These are phyloP conservation scores for Eupleurogrammus muticus DNA, from an alignment of 2,797 vertebrate species.

Conservation along the genomic window DNA sequence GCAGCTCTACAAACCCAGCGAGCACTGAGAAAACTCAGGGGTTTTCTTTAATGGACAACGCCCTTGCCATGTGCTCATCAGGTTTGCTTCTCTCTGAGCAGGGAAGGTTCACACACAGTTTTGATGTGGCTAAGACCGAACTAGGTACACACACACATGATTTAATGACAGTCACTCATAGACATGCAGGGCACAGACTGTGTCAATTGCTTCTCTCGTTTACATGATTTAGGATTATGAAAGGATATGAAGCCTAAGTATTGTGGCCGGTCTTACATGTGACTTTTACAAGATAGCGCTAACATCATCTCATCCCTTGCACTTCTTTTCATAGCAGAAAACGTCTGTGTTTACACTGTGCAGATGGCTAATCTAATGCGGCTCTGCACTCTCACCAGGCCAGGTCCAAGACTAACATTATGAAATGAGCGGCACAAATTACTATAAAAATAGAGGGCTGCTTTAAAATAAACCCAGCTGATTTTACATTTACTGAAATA, in stretches of 20 bases:
- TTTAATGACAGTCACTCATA: conserved; percentile 48
- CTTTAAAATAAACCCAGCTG: conserved; percentile 90
- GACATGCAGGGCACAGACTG: conserved; percentile 15
- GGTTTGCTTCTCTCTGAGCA: conserved; percentile 51
- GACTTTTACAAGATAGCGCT: conserved; percentile 65
- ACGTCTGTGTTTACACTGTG: conserved; percentile 83
- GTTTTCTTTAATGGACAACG: conserved; percentile 77
- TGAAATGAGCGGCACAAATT: conserved; percentile 87
- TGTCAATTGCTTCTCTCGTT: conserved; percentile 37
- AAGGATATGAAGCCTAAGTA: conserved; percentile 31
- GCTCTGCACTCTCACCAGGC: conserved; percentile 79
- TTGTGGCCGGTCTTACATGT: conserved; percentile 25
- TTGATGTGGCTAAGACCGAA: conserved; percentile 51
- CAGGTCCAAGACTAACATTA: conserved; percentile 88
- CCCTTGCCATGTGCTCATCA: conserved; percentile 78
- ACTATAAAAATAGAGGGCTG: conserved; percentile 85
- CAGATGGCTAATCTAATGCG: conserved; percentile 83
- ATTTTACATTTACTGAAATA: conserved; percentile 88
- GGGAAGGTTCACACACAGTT: conserved; percentile 48
- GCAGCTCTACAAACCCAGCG: conserved; percentile 78
- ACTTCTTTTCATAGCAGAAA: conserved; percentile 74
- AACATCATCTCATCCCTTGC: conserved; percentile 68
- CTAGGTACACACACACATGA: conserved; percentile 32
- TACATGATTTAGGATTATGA: conserved; percentile 15
- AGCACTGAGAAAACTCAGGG: conserved; percentile 77